Evolutionary conservation across 1,140 invertebrate species (phyloP).

Genomic region (Helicoverpa zea): DNA sequence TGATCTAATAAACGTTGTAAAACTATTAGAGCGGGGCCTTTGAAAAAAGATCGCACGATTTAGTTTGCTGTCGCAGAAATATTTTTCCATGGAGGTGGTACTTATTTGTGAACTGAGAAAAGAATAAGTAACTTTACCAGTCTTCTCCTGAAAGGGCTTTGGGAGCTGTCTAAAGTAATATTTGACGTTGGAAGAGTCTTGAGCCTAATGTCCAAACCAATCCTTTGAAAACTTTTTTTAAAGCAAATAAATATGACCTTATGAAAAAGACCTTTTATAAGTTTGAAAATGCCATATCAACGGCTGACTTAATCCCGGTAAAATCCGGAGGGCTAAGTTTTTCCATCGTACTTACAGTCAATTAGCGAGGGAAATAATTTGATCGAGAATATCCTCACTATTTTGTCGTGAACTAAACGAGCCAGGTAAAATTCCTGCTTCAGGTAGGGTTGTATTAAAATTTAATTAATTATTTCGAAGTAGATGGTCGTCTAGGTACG

Average conservation of each 20-base stretch:
- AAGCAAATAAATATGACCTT: too few species aligned
- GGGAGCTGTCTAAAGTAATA: too few species aligned
- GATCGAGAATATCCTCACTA: conserved; percentile 40
- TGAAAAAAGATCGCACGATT: conserved; percentile 4
- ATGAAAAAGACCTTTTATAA: background rate
- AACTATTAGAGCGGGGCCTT: background rate
- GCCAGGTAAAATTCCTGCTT: conserved; percentile 15
- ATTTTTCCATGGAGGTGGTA: conserved; percentile 1
- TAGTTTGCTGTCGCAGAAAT: background rate
- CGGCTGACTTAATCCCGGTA: background rate
- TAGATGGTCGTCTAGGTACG: background rate
- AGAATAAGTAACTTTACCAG: too few species aligned
- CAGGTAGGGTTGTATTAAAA: conserved; percentile 1
- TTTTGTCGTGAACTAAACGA: conserved; percentile 19
- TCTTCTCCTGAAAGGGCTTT: too few species aligned
- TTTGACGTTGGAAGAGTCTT: too few species aligned
- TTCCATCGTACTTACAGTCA: conserved; percentile 41
- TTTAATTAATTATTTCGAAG: background rate
- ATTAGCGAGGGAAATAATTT: conserved; percentile 50
- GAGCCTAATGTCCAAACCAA: too few species aligned
- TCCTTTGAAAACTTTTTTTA: too few species aligned
- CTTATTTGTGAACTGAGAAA: background rate
- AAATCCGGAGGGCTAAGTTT: conserved; percentile 32
- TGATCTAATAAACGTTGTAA: conserved; percentile 34
- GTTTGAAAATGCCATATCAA: background rate